A percentile compares a stretch with the other conserved stretches of the same genome.
Conservation (phyloP, 2,113 vertebrate species). For the Phyllostomus hastatus region DNA sequence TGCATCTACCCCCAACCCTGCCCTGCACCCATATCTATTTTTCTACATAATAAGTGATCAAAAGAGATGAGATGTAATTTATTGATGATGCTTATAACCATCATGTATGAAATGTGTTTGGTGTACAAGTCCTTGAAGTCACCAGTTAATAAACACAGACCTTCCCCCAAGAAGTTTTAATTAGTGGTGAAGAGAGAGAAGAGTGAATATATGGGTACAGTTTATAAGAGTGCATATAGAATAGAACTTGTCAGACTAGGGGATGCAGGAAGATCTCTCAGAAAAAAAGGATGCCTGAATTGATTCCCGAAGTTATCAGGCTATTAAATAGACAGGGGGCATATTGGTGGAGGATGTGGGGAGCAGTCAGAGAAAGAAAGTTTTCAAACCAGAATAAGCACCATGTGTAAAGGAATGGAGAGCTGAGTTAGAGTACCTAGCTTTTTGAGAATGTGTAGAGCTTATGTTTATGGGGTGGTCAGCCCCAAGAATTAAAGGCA, state of each 20-base stretch:
- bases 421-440: rapidly evolving
- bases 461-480: background rate
- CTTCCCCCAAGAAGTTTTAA: background rate
- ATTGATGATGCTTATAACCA: background rate
- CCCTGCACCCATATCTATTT: background rate
- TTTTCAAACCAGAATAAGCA: background rate
- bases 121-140: background rate
- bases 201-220: background rate
- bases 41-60: background rate
- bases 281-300: background rate
- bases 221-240: background rate
- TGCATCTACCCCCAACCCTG: background rate
- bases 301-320: background rate
- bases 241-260: background rate
- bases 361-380: background rate
- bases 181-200: background rate
- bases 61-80: background rate
- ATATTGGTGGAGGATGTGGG: too few species aligned
- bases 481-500: background rate
- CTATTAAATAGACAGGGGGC: background rate
- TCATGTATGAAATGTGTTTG: background rate
- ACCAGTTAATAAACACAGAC: background rate
- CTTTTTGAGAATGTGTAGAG: background rate
- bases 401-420: background rate
- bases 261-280: background rate